phyloP scores from a whole-genome alignment of 2,113 vertebrate genomes.

The Serilophus lunatus region DNA sequence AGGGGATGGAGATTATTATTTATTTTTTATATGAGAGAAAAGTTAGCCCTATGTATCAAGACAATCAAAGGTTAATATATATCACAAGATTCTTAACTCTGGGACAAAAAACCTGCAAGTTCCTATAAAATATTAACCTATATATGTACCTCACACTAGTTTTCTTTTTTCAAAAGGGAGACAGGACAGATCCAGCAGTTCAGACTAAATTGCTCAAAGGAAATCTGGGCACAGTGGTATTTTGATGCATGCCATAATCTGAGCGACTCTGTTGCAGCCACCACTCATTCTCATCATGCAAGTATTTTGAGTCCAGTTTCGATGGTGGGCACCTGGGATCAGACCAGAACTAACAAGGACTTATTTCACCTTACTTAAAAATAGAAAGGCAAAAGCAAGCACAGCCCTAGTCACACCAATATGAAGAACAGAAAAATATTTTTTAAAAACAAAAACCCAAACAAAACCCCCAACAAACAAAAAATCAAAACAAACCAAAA shows the following conservation, averaged over 20 bases:
- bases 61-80: neutral
- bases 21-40: conserved; percentile 23
- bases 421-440: neutral
- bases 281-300: neutral
- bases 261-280: neutral
- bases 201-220: neutral
- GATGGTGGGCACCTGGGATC: neutral
- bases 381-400: neutral
- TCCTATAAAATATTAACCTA: neutral
- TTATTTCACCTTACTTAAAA: neutral
- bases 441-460: neutral
- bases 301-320: neutral
- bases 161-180: neutral
- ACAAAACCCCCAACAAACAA: too few relatives aligned
- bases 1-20: neutral
- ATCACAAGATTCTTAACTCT: neutral
- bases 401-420: neutral
- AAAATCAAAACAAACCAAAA: neutral
- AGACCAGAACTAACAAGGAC: neutral
- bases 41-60: neutral
- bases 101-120: neutral
- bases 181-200: neutral
- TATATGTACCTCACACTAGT: neutral
- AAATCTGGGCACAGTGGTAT: neutral
- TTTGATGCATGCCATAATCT: neutral